These are phyloP conservation scores for Xiphydria camelus DNA, from an alignment of 2,888 invertebrate genomes.

Conservation along the genomic window DNA sequence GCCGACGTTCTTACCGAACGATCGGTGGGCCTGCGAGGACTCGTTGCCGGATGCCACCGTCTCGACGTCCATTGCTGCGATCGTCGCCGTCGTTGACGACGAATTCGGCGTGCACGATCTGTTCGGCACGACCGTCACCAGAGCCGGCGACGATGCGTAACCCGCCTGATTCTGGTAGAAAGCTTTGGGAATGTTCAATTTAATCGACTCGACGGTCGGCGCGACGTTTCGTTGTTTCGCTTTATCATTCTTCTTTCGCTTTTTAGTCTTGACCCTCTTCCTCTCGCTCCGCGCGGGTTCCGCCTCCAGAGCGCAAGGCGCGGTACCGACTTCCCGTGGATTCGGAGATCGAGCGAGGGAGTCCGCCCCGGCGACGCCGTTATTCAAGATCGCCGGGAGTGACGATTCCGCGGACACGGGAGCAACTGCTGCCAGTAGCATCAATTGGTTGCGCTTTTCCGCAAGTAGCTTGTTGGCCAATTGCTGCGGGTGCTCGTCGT, in stretches of 20 bases:
- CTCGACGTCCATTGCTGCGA: conserved; percentile 3
- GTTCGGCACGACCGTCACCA: conserved; percentile 26
- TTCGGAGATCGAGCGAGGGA: neutral
- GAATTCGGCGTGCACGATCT: conserved; percentile 34
- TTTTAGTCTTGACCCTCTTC: conserved; percentile 66
- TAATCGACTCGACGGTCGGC: conserved; percentile 61
- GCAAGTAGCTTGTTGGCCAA: conserved; percentile 73
- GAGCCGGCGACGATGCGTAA: conserved; percentile 25
- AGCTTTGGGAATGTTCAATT: conserved; percentile 65
- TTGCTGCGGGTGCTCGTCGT: conserved; percentile 80
- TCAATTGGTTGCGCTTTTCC: conserved; percentile 73
- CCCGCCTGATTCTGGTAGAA: conserved; percentile 47
- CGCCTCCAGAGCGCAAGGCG: conserved; percentile 36
- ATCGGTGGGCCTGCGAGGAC: conserved; percentile 11
- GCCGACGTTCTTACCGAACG: conserved; percentile 31
- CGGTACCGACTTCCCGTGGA: conserved; percentile 16
- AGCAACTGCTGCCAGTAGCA: conserved; percentile 66
- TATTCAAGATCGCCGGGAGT: conserved; percentile 39
- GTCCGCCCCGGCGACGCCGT: conserved; percentile 35
- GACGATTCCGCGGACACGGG: conserved; percentile 52
- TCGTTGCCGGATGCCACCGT: conserved; percentile 10
- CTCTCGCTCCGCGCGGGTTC: conserved; percentile 48
- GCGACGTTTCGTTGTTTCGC: conserved; percentile 61
- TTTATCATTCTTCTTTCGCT: conserved; percentile 70
- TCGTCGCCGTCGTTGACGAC: conserved; percentile 21